These are phyloP conservation scores for Drosophila pegasa DNA, from an alignment of 2,888 invertebrate species.

Conservation along the genomic window DNA sequence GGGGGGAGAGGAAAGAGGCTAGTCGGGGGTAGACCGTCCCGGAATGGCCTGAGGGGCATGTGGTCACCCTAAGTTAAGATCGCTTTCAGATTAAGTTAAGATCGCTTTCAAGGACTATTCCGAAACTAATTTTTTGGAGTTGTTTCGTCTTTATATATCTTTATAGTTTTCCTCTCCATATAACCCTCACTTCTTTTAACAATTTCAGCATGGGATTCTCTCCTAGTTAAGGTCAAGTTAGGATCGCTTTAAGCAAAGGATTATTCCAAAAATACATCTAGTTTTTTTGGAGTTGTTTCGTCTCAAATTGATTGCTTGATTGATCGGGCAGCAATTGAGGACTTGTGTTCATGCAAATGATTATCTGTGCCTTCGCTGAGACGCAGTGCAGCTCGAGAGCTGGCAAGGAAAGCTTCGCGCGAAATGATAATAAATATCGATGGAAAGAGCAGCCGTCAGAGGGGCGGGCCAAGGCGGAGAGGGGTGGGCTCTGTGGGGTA, in stretches of 20 bases:
- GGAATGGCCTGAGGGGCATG: too few relatives aligned
- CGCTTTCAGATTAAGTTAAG: too few relatives aligned
- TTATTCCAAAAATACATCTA: neutral
- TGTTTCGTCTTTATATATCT: too few relatives aligned
- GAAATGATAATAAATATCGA: conserved; percentile 74
- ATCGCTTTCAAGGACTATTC: too few relatives aligned
- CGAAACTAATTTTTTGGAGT: too few relatives aligned
- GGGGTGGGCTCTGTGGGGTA: conserved; percentile 12
- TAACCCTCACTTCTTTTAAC: neutral
- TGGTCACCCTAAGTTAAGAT: too few relatives aligned
- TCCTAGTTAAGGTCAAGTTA: neutral
- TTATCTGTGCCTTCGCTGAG: conserved; percentile 32
- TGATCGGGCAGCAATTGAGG: conserved; percentile 42
- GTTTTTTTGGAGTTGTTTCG: conserved; percentile 5
- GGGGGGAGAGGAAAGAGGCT: too few relatives aligned
- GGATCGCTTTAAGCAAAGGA: neutral
- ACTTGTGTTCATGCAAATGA: conserved; percentile 49
- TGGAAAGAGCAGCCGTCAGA: conserved; percentile 4
- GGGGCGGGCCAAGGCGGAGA: neutral
- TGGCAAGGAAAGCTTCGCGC: conserved; percentile 52
- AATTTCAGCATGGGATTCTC: neutral
- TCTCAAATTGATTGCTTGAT: conserved; percentile 52
- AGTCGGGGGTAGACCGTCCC: too few relatives aligned
- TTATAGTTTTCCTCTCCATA: too few relatives aligned
- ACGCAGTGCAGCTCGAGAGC: conserved; percentile 4